These are phyloP conservation scores for Chionis minor DNA, from an alignment of 2,113 vertebrate genomes.

Conservation along the genomic window DNA sequence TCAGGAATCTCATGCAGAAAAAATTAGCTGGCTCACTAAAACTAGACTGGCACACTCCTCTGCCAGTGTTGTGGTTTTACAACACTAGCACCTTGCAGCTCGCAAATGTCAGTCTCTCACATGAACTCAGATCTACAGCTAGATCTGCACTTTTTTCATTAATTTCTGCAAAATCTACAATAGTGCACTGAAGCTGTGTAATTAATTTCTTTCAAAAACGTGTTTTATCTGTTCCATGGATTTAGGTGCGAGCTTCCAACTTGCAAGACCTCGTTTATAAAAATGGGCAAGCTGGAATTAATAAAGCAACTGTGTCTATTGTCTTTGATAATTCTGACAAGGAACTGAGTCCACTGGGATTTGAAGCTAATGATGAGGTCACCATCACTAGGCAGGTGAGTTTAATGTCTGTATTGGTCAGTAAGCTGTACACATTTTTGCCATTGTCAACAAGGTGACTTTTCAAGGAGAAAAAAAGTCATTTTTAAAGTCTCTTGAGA, in stretches of 20 bases:
- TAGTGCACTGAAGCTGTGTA: not conserved
- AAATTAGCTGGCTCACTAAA: not conserved
- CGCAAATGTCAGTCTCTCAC: not conserved
- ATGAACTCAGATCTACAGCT: not conserved
- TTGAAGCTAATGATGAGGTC: slow-evolving; percentile 90
- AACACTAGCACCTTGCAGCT: not conserved
- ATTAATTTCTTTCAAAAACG: not conserved
- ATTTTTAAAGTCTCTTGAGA: not conserved
- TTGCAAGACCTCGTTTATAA: slow-evolving; percentile 96
- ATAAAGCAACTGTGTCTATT: slow-evolving; percentile 90
- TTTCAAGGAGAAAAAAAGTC: not conserved
- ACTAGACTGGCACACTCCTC: not conserved
- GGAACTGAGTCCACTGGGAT: slow-evolving; percentile 90
- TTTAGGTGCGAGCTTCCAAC: slow-evolving; percentile 89
- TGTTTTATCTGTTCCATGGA: not conserved
- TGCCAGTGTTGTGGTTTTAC: not conserved
- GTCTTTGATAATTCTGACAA: slow-evolving; percentile 95
- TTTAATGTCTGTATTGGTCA: not conserved
- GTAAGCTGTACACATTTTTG: not conserved
- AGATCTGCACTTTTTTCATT: not conserved
- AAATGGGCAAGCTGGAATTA: slow-evolving; percentile 91
- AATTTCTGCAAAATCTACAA: not conserved
- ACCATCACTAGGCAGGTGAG: slow-evolving; percentile 91
- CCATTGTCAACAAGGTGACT: not conserved
- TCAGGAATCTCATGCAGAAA: not conserved